Base-by-base conservation (phyloP, 2,888 invertebrate genomes). In the Catocala fraxini region DNA sequence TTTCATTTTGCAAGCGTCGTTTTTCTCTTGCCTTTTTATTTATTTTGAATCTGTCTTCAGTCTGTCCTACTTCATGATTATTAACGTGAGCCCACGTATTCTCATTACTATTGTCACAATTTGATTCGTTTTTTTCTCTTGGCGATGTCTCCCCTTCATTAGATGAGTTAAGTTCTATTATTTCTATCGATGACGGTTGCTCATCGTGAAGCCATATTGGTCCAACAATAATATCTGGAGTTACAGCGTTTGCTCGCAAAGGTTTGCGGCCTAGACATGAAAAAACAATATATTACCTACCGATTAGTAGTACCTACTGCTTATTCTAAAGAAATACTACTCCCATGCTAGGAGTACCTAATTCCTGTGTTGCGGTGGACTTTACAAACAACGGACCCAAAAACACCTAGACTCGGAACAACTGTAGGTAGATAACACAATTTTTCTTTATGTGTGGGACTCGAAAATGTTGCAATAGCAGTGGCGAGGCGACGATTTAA, bases 81-180 rank as follows among this genome's bases (percentile, higher is more conserved):
- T 81, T 77, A 3, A 70, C 63, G 42, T 82, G 79, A 56, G 77
- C 81, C 86, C 86, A 88, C 12, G 71, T 63, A 45, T 59, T 79
- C 11, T 10, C 15, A 15, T 15, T 46, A 15, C 63, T 68, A 42
- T 66, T 70, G n/a, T 65, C 57, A 43, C 75, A 59, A 33, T 65
- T 58, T 54, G 66, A 54, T 41, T 74, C 71, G 35, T 65, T 58
- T 52, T 65, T 56, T 42, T 74, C 71, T 34, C 77, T 73, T 6
- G 76, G 64, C 6, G 82, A 67, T n/a, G 70, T 70, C 54, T 79
- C 78, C 6, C 79, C 66, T 34, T 80, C 80, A 34, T 71, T 66
- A 13, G 84, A 82, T 4, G 86, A 82, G 51, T 87, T 83, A 6
- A 92, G 68, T 82, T 92, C 93, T 51, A 85, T 82, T 15, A 92